Base-by-base conservation (phyloP, 2,888 invertebrate species). In the Mayetiola destructor region DNA sequence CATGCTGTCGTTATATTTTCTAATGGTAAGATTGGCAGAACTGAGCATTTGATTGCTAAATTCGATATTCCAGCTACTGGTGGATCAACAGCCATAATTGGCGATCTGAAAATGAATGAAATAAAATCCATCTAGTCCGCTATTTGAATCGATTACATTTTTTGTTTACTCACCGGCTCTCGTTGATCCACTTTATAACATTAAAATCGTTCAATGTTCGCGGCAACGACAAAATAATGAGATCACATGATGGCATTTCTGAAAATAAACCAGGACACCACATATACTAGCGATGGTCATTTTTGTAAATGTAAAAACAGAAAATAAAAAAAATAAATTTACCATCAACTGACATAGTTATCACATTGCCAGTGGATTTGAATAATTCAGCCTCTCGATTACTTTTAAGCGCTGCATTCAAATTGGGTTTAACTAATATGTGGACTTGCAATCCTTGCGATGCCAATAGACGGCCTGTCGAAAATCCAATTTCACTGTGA, bases 361-460 rank as follows among this genome's bases (percentile, higher is more conserved):
- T 72, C 61, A 74, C 74, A 64, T 80, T 80, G 35, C 76, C 77
- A 1, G 85, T 83, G 59, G 84, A 75, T 66, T 78, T 78, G 66
- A 82, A 86, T 37, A 85, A 71, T 40, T 78, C 74, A 23, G 85
- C 69, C 68, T 87, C 87, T 9, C 56, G 55, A 18, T 42, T 57
- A 10, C 40, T 36, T 12, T 36, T 36, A 48, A 63, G 61, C 62
- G 78, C 78, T 57, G 79, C 73, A 27, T 80, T 69, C 52, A 73
- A 71, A 39, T 73, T 65, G 40, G 72, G 70, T 56, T 71, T 70
- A 2, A 76, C 71, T 64, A 77, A 79, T 2, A 85, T 78, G 55
- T 81, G 72, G 1, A 84, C 84, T 61, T 79, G 79, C 0, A 88
- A 83, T 56, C 89, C 88, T 70, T 91, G 91, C 65, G 86, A 82